Conservation (phyloP, 2,888 invertebrate genomes). For the Andrena minutula region DNA sequence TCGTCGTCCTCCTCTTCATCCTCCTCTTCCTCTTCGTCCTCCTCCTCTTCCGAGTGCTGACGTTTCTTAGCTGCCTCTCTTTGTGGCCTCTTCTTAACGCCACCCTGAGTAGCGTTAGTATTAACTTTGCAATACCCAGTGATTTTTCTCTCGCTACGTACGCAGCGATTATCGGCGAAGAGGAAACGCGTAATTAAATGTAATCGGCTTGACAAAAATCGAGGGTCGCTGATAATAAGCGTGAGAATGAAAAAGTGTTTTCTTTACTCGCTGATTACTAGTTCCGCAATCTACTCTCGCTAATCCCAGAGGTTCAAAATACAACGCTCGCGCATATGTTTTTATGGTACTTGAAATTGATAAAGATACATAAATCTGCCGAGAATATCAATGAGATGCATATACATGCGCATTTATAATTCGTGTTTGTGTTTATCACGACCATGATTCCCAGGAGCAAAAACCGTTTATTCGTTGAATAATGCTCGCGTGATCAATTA, state of each 20-base stretch:
- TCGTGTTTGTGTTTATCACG: neutral
- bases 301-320: too few relatives aligned
- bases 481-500: neutral
- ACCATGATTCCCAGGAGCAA: neutral
- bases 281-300: neutral
- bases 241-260: too few relatives aligned
- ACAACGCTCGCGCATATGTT: neutral
- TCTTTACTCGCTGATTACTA: too few relatives aligned
- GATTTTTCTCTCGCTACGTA: neutral
- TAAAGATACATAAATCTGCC: neutral
- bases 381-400: neutral
- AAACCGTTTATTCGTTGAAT: neutral
- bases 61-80: conserved; percentile 82
- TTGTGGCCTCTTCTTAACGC: conserved; percentile 80
- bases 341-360: neutral
- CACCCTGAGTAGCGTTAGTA: conserved; percentile 67
- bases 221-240: too few relatives aligned
- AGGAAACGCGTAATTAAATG: too few relatives aligned
- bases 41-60: conserved; percentile 82
- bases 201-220: too few relatives aligned
- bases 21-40: conserved; percentile 81
- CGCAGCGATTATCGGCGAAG: too few relatives aligned
- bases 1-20: conserved; percentile 82
- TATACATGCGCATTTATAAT: neutral
- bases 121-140: neutral